Evolutionary conservation across 2,888 invertebrate genomes (phyloP).

Genomic region (Xylota sylvarum): DNA sequence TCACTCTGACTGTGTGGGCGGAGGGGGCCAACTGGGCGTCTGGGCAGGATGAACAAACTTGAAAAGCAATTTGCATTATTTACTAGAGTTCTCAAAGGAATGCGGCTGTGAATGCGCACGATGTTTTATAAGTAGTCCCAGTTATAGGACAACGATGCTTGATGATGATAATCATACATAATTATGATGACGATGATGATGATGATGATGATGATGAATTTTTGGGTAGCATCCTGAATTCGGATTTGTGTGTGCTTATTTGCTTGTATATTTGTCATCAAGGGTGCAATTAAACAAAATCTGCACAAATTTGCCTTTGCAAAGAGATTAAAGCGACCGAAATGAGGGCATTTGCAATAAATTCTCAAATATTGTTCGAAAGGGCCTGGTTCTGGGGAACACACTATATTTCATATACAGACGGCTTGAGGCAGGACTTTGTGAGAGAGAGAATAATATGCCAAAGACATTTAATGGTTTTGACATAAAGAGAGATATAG

Average conservation of each 20-base stretch:
- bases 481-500: constrained; percentile 7
- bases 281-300: constrained; percentile 68
- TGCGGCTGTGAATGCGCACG: constrained; percentile 65
- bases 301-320: constrained; percentile 47
- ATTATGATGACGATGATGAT: constrained; percentile 34
- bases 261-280: constrained; percentile 39
- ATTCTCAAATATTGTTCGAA: constrained; percentile 46
- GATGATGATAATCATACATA: constrained; percentile 25
- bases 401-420: not conserved
- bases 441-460: not conserved
- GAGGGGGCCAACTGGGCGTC: not conserved
- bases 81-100: constrained; percentile 68
- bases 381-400: not conserved
- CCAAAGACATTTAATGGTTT: constrained; percentile 34
- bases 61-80: constrained; percentile 77
- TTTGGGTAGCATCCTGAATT: constrained; percentile 23
- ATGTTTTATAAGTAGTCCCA: constrained; percentile 38
- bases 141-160: constrained; percentile 9
- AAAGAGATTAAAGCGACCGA: constrained; percentile 48
- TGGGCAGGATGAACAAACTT: constrained; percentile 66
- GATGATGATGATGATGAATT: constrained; percentile 43
- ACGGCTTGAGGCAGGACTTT: constrained; percentile 24
- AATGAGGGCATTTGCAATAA: constrained; percentile 61
- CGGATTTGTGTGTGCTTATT: constrained; percentile 22
- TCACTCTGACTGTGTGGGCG: not conserved